phyloP scores from a whole-genome alignment of 1,140 invertebrate species.

The Calephelis nemesis region DNA sequence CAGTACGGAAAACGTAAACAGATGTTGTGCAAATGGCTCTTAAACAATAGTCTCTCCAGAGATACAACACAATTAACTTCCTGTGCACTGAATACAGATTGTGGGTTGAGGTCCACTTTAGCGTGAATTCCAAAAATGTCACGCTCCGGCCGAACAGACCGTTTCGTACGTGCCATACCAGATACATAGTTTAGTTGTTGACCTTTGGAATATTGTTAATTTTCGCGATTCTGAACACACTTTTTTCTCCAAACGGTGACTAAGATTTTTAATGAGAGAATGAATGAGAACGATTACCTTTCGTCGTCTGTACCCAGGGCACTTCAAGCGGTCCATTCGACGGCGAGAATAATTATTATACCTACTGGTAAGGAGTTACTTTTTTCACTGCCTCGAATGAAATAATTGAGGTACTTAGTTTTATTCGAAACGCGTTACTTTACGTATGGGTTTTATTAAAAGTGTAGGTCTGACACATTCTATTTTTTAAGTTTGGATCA shows the following conservation, averaged over 20 bases:
- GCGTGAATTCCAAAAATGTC: too few relatives aligned
- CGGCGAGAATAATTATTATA: too few relatives aligned
- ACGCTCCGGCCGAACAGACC: too few relatives aligned
- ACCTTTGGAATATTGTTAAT: not conserved
- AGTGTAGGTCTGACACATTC: too few relatives aligned
- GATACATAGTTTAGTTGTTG: not conserved
- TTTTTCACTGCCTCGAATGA: too few relatives aligned
- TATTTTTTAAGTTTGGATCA: too few relatives aligned
- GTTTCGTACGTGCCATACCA: too few relatives aligned
- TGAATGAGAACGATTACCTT: not conserved
- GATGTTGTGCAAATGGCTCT: slow-evolving; percentile 11
- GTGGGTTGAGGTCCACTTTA: not conserved
- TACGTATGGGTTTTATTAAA: too few relatives aligned
- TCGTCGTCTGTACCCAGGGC: not conserved
- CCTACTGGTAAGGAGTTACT: too few relatives aligned
- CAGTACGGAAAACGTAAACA: not conserved
- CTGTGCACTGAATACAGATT: slow-evolving; percentile 31
- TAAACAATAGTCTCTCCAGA: slow-evolving; percentile 38
- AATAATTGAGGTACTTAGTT: too few relatives aligned
- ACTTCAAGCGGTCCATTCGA: too few relatives aligned
- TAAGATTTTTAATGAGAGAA: not conserved
- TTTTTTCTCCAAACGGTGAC: not conserved
- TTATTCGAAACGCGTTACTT: too few relatives aligned
- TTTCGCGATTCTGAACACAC: not conserved
- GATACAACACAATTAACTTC: slow-evolving; percentile 45